These are phyloP conservation scores for Diarsia brunnea DNA, from an alignment of 2,888 invertebrate species.

Conservation along the genomic window DNA sequence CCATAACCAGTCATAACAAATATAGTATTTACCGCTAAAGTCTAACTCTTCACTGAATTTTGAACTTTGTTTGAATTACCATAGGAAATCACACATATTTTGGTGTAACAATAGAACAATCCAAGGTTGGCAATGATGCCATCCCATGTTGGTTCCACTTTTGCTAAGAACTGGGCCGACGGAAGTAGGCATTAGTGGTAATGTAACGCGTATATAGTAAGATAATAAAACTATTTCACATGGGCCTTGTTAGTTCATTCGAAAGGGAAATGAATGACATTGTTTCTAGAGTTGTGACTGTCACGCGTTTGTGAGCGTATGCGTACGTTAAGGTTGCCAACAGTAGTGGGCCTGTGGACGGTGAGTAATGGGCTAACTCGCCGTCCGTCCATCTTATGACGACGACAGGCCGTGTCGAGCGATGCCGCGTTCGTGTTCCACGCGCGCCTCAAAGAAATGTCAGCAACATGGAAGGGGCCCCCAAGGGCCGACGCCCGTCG, in stretches of 20 bases:
- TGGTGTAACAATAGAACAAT: slow-evolving; percentile 21
- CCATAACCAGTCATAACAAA: slow-evolving; percentile 57
- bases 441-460: too few species aligned
- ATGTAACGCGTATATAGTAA: slow-evolving; percentile 68
- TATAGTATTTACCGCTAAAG: slow-evolving; percentile 8
- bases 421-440: too few species aligned
- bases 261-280: slow-evolving; percentile 57
- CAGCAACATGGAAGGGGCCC: too few species aligned
- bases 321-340: neutral
- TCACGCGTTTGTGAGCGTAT: slow-evolving; percentile 30
- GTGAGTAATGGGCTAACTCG: too few species aligned
- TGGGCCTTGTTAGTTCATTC: slow-evolving; percentile 58
- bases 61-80: neutral
- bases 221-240: slow-evolving; percentile 66
- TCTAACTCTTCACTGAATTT: slow-evolving; percentile 32
- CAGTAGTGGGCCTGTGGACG: neutral
- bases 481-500: too few species aligned
- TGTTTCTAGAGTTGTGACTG: slow-evolving; percentile 52
- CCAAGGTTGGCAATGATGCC: slow-evolving; percentile 69
- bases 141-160: slow-evolving; percentile 81
- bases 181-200: slow-evolving; percentile 72
- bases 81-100: slow-evolving; percentile 8
- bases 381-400: too few species aligned
- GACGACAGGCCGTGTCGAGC: too few species aligned
- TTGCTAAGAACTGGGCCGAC: slow-evolving; percentile 78